Conservation (phyloP, 2,797 vertebrate species). For the Ambastaia sidthimunki region DNA sequence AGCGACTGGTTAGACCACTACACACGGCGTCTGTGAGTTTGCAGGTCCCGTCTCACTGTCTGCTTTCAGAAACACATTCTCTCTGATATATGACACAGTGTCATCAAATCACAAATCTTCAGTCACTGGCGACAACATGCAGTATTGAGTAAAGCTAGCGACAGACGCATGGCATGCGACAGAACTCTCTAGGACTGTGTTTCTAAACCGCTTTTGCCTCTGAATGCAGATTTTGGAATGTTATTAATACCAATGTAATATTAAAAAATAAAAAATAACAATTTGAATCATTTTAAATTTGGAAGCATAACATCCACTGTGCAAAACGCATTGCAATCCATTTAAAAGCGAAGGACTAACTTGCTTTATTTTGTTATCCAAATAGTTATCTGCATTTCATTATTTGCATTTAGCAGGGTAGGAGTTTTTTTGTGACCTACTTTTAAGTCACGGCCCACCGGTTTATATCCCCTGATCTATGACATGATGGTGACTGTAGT, state of each 20-base stretch:
- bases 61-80: slow-evolving; percentile 35
- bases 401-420: neutral
- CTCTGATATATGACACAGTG: slow-evolving; percentile 50
- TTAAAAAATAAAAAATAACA: neutral
- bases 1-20: neutral
- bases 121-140: slow-evolving; percentile 36
- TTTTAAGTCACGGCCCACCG: neutral
- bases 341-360: too few relatives aligned
- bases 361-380: too few relatives aligned
- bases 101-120: slow-evolving; percentile 56
- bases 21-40: slow-evolving; percentile 12
- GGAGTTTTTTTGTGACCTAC: too few relatives aligned
- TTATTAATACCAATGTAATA: neutral
- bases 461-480: neutral
- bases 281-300: too few relatives aligned
- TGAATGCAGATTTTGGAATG: neutral
- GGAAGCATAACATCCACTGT: too few relatives aligned
- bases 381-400: too few relatives aligned
- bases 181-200: neutral
- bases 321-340: too few relatives aligned
- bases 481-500: neutral
- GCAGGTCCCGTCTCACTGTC: slow-evolving; percentile 52
- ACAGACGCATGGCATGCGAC: slow-evolving; percentile 36
- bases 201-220: neutral
- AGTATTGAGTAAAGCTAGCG: neutral